These are phyloP conservation scores for Pentamera pediparva DNA, from an alignment of 53 echinoderm and acorn worm genomes.

Conservation along the genomic window DNA sequence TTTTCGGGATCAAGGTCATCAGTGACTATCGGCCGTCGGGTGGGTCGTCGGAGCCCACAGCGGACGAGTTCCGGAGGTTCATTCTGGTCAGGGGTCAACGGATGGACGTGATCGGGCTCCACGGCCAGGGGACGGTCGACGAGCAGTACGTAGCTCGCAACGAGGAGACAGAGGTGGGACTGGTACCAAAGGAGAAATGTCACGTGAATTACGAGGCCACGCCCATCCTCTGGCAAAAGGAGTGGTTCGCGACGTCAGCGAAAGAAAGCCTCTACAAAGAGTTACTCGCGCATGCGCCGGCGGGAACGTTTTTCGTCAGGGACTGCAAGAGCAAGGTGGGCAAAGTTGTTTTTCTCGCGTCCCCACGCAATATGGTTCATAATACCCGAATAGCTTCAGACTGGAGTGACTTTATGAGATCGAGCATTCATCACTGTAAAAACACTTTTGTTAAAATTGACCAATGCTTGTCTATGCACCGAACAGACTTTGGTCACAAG, in stretches of 20 bases:
- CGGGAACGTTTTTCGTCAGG: background rate
- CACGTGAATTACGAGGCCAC: background rate
- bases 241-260: background rate
- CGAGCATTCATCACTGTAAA: no score
- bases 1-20: background rate
- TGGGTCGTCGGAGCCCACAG: background rate
- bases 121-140: background rate
- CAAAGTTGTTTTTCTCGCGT: no score
- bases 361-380: no score
- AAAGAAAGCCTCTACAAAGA: background rate
- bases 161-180: background rate
- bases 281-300: background rate
- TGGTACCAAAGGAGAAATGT: slow-evolving; percentile 11
- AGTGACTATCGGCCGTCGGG: background rate
- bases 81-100: background rate
- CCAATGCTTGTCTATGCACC: no score
- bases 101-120: slow-evolving; percentile 1
- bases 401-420: no score
- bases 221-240: slow-evolving; percentile 6
- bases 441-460: no score
- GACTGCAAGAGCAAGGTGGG: background rate
- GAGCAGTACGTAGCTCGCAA: slow-evolving; percentile 5
- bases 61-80: background rate
- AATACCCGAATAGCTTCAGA: no score
- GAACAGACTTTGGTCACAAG: no score